A percentile compares a stretch with the other conserved stretches of the same genome.
Evolutionary conservation across 2,888 invertebrate genomes (phyloP).

Genomic region (Resseliella maxima): DNA sequence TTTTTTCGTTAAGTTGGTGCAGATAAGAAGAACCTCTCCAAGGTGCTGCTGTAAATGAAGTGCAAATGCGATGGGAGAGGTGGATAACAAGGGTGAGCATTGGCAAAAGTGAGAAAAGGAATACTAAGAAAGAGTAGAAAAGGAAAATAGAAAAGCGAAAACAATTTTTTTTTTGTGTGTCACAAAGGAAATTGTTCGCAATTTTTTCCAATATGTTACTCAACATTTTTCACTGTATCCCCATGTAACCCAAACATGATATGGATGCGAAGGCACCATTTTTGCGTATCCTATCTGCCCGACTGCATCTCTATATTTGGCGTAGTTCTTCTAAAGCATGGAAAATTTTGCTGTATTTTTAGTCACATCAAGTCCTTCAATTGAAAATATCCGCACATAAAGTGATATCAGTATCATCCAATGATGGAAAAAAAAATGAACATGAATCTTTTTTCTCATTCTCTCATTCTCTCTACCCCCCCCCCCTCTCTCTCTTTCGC

Average conservation of each 20-base stretch:
- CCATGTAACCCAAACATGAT: background rate
- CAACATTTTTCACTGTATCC: background rate
- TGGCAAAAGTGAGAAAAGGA: background rate
- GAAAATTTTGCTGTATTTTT: background rate
- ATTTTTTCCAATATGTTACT: background rate
- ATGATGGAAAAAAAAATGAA: background rate
- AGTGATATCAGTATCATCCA: background rate
- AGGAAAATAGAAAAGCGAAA: background rate
- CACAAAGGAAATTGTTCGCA: background rate
- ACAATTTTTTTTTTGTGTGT: background rate
- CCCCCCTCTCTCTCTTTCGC: too few species aligned
- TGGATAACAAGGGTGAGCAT: background rate
- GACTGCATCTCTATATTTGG: background rate
- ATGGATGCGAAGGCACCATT: background rate
- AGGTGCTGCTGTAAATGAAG: background rate
- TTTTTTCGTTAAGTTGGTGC: too few species aligned
- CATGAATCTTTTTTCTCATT: background rate
- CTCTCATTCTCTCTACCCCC: too few species aligned
- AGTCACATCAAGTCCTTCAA: background rate
- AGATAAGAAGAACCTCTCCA: background rate
- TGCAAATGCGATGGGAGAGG: background rate
- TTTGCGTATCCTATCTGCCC: background rate
- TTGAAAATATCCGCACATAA: background rate
- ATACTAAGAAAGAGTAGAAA: background rate
- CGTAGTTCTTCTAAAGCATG: background rate